Evolutionary conservation across 2,888 invertebrate species (phyloP).

Genomic region (Caenorhabditis sulstoni): DNA sequence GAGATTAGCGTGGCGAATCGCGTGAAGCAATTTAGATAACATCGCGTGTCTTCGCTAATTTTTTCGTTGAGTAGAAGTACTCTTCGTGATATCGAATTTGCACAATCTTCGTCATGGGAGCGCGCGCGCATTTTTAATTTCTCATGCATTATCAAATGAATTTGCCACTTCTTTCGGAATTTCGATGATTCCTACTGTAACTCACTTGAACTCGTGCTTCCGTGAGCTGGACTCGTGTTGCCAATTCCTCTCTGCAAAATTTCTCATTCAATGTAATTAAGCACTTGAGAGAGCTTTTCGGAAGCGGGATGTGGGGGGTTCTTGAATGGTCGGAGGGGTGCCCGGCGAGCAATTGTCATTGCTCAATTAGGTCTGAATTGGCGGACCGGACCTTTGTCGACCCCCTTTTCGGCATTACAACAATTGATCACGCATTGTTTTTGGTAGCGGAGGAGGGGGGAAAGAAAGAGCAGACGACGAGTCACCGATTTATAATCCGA

Average conservation of each 20-base stretch:
- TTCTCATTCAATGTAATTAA: slow-evolving; percentile 48
- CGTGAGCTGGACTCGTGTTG: slow-evolving; percentile 78
- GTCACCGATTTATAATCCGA: too few relatives aligned
- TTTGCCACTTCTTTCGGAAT: not conserved
- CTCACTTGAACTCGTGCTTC: slow-evolving; percentile 80
- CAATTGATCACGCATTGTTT: slow-evolving; percentile 55
- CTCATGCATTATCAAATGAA: slow-evolving; percentile 55
- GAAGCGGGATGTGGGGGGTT: slow-evolving; percentile 19
- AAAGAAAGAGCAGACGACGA: slow-evolving; percentile 26
- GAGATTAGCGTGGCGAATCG: slow-evolving; percentile 41
- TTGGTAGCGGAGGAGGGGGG: slow-evolving; percentile 9
- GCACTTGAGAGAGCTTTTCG: slow-evolving; percentile 52
- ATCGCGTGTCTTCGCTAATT: slow-evolving; percentile 49
- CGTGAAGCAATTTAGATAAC: slow-evolving; percentile 64
- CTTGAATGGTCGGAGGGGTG: slow-evolving; percentile 31
- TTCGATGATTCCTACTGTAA: slow-evolving; percentile 29
- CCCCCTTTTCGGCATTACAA: slow-evolving; percentile 54
- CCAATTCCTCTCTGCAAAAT: slow-evolving; percentile 80
- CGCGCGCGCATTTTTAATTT: slow-evolving; percentile 46
- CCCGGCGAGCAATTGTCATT: slow-evolving; percentile 55
- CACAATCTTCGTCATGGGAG: slow-evolving; percentile 48
- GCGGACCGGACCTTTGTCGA: slow-evolving; percentile 45
- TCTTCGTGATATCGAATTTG: slow-evolving; percentile 52
- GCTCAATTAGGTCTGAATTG: slow-evolving; percentile 65
- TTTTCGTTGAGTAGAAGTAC: slow-evolving; percentile 40